phyloP scores from a whole-genome alignment of 2,888 invertebrate genomes.

The Drosophila picticornis region DNA sequence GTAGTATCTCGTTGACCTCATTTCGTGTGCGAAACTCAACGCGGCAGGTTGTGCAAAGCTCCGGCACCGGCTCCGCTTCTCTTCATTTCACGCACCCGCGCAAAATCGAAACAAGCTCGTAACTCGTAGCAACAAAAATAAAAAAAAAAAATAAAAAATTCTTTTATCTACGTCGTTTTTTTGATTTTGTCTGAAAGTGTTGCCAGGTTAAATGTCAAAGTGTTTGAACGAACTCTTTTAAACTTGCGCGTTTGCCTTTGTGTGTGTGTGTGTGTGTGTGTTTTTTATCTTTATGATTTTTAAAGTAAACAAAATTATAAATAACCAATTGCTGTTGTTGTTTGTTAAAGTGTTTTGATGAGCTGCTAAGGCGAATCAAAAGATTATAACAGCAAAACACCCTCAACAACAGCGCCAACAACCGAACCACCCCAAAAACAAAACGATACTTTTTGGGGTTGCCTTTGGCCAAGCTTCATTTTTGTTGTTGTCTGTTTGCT shows the following conservation, averaged over 20 bases:
- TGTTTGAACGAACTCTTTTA: constrained; percentile 58
- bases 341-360: constrained; percentile 49
- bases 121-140: neutral
- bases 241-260: constrained; percentile 27
- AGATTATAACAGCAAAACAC: constrained; percentile 49
- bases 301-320: constrained; percentile 21
- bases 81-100: constrained; percentile 2
- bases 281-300: constrained; percentile 13
- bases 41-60: constrained; percentile 80
- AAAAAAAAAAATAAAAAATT: constrained; percentile 9
- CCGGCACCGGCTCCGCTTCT: constrained; percentile 20
- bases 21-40: constrained; percentile 83
- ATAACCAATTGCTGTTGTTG: constrained; percentile 13
- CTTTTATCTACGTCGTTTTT: constrained; percentile 15
- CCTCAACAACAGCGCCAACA: constrained; percentile 31
- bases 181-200: constrained; percentile 12
- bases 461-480: constrained; percentile 18
- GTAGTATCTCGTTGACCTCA: constrained; percentile 83
- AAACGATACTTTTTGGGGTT: constrained; percentile 39
- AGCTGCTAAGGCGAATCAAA: constrained; percentile 44
- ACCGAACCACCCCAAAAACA: constrained; percentile 15
- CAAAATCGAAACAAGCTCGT: constrained; percentile 2
- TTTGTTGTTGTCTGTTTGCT: constrained; percentile 42
- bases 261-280: constrained; percentile 19
- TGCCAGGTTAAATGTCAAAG: constrained; percentile 61